Evolutionary conservation across 1,140 invertebrate genomes (phyloP), one percentile per base, ranked within the genome.

Genomic region (Aphaenogaster ashmeadi): DNA sequence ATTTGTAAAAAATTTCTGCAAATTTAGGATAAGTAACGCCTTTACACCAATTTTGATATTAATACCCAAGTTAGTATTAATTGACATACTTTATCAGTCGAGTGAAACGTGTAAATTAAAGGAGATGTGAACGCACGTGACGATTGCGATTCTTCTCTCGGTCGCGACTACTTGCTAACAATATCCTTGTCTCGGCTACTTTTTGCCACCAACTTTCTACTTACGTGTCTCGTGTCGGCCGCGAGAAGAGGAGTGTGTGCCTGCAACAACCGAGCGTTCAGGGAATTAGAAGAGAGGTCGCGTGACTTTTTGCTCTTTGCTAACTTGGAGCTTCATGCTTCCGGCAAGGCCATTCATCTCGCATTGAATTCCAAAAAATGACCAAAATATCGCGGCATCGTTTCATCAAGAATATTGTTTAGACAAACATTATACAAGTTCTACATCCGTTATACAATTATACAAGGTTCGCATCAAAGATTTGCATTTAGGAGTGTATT

Each of bases 191-290:
- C 69, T 5, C 80, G 27, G 80, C 66, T 71, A 71, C 66, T 84
- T 75, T 75, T 84, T 84, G 41, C 41, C 13, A 21, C 18, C 54
- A 75, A 60, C 80, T 87, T 38, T 88, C 67, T 95, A 96, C 96
- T 96, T 95, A 96, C 96, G 89, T 96, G 96, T 95, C 96, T 96
- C 91, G 95, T 95, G 88, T 96, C 96, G 86, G 95, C 96, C 50
- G 96, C 96, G 87, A 96, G 95, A 79, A 96, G 94, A 79, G 96
- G 96, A 79, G 96, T 96, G 93, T 96, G 96, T 93, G 96, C 96
- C 96, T 96, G 96, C 90, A 96, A 96, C 95, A 96, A 96, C 92
- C 80, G 95, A 95, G 93, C 93, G 92, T 87, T 78, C 88, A 79
- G 83, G 86, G 79, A 90, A 91, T 91, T 91, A 91, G 90, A 92